Conservation (phyloP, 2,888 invertebrate genomes). For the Elysia crispata region DNA sequence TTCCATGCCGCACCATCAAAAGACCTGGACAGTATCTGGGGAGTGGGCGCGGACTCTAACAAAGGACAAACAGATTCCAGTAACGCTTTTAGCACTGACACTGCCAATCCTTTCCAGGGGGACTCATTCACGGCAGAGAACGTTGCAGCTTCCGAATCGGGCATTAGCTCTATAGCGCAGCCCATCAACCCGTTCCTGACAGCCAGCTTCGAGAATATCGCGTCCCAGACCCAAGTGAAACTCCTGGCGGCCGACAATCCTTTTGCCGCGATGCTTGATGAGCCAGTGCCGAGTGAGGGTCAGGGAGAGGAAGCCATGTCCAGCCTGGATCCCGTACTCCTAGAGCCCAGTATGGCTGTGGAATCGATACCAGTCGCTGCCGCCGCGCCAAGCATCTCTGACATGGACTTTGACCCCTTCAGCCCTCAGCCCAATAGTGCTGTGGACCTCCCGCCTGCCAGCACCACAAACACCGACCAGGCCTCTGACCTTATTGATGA, state of each 20-base stretch:
- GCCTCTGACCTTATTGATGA: too few species aligned
- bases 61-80: background rate
- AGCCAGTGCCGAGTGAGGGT: conserved; percentile 18
- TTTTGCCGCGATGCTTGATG: conserved; percentile 45
- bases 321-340: background rate
- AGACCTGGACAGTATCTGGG: conserved; percentile 47
- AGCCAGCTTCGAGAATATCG: conserved; percentile 58
- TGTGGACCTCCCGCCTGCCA: too few species aligned
- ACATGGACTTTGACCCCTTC: conserved; percentile 63
- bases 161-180: conserved; percentile 22
- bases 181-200: conserved; percentile 57
- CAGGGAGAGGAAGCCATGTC: conserved; percentile 1
- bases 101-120: conserved; percentile 68
- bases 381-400: background rate
- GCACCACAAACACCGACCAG: too few species aligned
- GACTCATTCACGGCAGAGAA: conserved; percentile 64
- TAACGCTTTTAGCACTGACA: conserved; percentile 46
- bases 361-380: background rate
- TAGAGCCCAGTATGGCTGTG: conserved; percentile 5
- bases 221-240: conserved; percentile 38
- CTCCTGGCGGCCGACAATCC: conserved; percentile 43
- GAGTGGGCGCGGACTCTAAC: conserved; percentile 47
- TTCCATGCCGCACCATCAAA: conserved; percentile 48
- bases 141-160: conserved; percentile 50
- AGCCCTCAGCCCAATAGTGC: conserved; percentile 11